Base-by-base conservation (phyloP, 2,797 vertebrate species). In the Oryzias dopingdopingensis region DNA sequence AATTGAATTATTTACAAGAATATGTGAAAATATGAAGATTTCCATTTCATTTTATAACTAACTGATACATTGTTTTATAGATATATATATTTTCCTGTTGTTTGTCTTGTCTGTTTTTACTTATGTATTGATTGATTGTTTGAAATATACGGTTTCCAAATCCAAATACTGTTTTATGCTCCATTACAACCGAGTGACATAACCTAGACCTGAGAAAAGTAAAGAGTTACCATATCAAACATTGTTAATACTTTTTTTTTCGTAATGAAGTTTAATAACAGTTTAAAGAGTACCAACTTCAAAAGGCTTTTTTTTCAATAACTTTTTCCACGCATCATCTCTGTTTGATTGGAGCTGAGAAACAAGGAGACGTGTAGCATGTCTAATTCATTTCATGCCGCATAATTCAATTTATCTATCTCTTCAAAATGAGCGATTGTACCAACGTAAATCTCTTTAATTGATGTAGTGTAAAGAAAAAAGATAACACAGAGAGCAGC, bases 401-500 rank as follows among this genome's bases (percentile, higher is more conserved):
- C 70, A 63, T 89, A 84, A 88, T 88, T 89, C 74, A 79, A 86
- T 86, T 90, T 86, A 79, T 82, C 72, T 79, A 48, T 59, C 65
- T 62, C 67, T 75, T 73, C 70, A 77, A 83, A 89, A 88, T 84
- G 80, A 88, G 79, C 77, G 86, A 85, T 76, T 65, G 75, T 71
- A 61, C 79, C 77, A 80, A 64, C 72, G 50, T 78, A 72, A 76
- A 82, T 69, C 76, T 70, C 79, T 80, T 88, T 90, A 87, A 89
- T 84, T 87, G 79, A 76, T 70, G 61, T 65, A 77, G 74, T 79
- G 78, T 80, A 86, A 87, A 82, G 72, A 62, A 87, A 87, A 85
- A 79, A 88, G 82, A 90, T 59, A 70, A 74, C 80, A 79, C 75
- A 72, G 86, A 85, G 74, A 87, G 89, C 90, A 88, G 85, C 68